Base-by-base conservation (phyloP, 2,113 vertebrate species). In the Butorides virescens region DNA sequence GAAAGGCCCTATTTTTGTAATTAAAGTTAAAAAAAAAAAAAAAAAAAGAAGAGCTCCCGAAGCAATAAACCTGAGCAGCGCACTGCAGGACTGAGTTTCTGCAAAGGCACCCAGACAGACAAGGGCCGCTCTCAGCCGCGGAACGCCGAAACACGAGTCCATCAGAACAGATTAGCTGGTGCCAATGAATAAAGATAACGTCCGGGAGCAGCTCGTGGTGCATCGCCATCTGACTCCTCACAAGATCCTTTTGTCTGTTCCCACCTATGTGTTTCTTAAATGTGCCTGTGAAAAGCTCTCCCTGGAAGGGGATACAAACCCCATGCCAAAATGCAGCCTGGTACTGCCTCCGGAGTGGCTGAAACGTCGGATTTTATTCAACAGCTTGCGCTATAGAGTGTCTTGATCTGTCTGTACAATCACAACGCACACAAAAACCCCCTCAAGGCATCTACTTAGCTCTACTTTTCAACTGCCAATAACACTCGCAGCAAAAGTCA, bases 391-490 rank as follows among this genome's bases (percentile, higher is more conserved):
- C 92, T 86, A 79, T 42, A 66, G 95, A 91, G 95, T 19, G 92
- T 58, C 95, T 53, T 11, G 94, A 94, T 95, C 77, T 67, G 93
- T 70, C 97, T 77, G 80, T 72, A 49, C 91, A 74, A 91, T 83
- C 95, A 42, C 80, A 34, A 34, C 88, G 7, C 92, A 2, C 93
- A 88, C 75, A 95, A 92, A 86, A 91, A 92, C 39, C 19, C 88
- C 95, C 97, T 91, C 61, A 3, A 66, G 96, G 90, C 95, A 76
- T 68, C 94, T 47, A 12, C 95, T 96, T 26, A 87, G 93, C 95
- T 87, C 52, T 3, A 93, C 96, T 97, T 94, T 95, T 94, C 95
- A 96, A 7, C 94, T 96, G 95, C 93, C 95, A 97, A 85, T 78
- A 96, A 94, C 85, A 6, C 82, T 81, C 75, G 13, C 91, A 75